Percentiles rank a stretch among this genome's conserved stretches.
These are phyloP conservation scores for Silurus asotus DNA, from an alignment of 2,113 vertebrate genomes.

Conservation along the genomic window DNA sequence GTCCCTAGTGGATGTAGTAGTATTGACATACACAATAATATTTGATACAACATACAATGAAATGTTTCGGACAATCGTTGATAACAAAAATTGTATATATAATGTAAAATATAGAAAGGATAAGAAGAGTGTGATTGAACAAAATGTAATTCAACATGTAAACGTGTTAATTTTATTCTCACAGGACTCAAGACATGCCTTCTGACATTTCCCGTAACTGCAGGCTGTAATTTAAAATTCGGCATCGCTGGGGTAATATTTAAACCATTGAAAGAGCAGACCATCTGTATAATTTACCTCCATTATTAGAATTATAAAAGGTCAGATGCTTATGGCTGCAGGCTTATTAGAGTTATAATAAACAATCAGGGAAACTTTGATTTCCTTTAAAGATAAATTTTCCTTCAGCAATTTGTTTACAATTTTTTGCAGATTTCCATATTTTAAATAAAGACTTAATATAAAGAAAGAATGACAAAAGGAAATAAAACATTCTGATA, in stretches of 20 bases:
- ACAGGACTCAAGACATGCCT: neutral
- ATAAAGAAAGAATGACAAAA: neutral
- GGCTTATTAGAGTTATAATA: neutral
- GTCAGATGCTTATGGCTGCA: neutral
- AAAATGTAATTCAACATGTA: too few relatives aligned
- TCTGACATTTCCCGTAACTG: neutral
- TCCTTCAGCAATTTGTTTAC: neutral
- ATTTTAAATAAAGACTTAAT: neutral
- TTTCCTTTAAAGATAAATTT: neutral
- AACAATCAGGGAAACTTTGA: neutral
- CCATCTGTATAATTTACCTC: neutral
- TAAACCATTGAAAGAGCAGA: neutral
- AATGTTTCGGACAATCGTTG: too few relatives aligned
- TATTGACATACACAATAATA: too few relatives aligned
- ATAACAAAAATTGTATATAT: too few relatives aligned
- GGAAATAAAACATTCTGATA: neutral
- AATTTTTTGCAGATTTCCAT: neutral
- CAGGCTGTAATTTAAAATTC: neutral
- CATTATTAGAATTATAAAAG: neutral
- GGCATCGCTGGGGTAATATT: neutral
- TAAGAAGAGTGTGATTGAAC: too few relatives aligned
- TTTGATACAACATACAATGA: too few relatives aligned
- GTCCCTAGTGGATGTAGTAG: too few relatives aligned
- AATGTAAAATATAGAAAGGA: too few relatives aligned
- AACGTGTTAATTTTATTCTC: neutral